phyloP scores from a whole-genome alignment of 2,113 vertebrate species.

The Vulpes ferrilata region DNA sequence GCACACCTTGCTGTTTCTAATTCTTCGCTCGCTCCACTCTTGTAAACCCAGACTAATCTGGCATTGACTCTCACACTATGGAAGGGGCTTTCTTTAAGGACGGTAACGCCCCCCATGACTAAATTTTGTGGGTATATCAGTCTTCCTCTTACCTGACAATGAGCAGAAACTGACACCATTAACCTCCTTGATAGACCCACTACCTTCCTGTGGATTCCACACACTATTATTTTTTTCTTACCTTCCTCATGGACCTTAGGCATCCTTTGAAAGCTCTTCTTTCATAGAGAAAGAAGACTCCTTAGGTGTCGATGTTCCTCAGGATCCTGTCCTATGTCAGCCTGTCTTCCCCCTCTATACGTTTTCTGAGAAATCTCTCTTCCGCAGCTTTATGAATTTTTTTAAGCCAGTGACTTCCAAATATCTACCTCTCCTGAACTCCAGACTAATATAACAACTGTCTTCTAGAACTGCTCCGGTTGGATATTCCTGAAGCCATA shows the following conservation, averaged over 20 bases:
- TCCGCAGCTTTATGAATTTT: neutral
- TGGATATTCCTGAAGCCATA: conserved; percentile 6
- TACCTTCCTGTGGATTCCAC: neutral
- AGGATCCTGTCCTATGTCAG: neutral
- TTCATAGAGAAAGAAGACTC: neutral
- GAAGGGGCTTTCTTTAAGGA: neutral
- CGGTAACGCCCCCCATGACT: neutral
- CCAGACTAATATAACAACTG: neutral
- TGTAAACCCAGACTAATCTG: neutral
- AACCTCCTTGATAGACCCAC: neutral
- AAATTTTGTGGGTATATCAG: neutral
- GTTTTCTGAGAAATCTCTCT: neutral
- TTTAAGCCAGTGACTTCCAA: neutral
- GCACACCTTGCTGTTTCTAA: neutral
- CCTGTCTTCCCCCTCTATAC: neutral
- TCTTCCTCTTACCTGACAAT: neutral
- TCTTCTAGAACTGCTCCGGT: neutral
- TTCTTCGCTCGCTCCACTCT: neutral
- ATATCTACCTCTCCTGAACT: neutral
- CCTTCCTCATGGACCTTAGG: neutral
- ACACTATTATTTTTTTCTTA: neutral
- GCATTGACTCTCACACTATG: too few relatives aligned
- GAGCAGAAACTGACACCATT: neutral
- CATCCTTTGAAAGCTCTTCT: neutral
- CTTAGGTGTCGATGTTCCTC: neutral